Percentiles rank a stretch among this genome's conserved stretches.
phyloP scores from a whole-genome alignment of 2,797 vertebrate genomes.

The Gambusia yucatana region DNA sequence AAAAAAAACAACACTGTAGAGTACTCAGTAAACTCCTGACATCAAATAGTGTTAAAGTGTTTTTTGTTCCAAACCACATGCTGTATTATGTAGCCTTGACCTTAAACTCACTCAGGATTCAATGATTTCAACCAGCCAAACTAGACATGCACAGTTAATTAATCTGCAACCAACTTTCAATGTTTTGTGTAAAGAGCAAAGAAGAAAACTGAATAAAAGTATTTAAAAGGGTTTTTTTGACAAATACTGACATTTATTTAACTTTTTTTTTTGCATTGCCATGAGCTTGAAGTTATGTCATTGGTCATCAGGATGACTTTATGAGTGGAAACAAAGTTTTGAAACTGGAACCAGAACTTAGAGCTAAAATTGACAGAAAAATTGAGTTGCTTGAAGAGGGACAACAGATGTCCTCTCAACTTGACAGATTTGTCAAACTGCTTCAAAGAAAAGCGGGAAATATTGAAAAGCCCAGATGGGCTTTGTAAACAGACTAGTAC shows the following conservation, averaged over 20 bases:
- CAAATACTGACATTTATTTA: neutral
- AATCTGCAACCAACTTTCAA: neutral
- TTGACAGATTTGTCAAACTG: neutral
- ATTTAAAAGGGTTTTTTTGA: neutral
- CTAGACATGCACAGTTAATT: neutral
- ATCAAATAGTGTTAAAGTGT: conserved; percentile 19
- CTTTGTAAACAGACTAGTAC: no score
- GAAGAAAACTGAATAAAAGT: neutral
- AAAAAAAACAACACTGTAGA: neutral
- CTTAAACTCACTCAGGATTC: conserved; percentile 25
- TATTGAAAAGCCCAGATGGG: neutral
- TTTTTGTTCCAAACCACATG: conserved; percentile 25
- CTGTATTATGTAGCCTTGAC: conserved; percentile 15
- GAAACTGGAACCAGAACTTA: neutral
- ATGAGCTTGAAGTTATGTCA: no score
- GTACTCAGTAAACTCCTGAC: conserved; percentile 6
- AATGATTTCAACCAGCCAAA: conserved; percentile 8
- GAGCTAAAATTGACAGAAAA: neutral
- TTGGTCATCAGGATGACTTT: neutral
- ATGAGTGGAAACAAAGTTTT: neutral
- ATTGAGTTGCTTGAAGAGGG: neutral
- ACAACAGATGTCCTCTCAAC: neutral
- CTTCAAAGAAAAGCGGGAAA: neutral
- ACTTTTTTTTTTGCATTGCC: no score
- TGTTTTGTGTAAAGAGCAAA: neutral